Percentiles rank a stretch among this genome's conserved stretches.
Conservation (phyloP, 2,888 invertebrate genomes). For the Bruchidius siliquastri region DNA sequence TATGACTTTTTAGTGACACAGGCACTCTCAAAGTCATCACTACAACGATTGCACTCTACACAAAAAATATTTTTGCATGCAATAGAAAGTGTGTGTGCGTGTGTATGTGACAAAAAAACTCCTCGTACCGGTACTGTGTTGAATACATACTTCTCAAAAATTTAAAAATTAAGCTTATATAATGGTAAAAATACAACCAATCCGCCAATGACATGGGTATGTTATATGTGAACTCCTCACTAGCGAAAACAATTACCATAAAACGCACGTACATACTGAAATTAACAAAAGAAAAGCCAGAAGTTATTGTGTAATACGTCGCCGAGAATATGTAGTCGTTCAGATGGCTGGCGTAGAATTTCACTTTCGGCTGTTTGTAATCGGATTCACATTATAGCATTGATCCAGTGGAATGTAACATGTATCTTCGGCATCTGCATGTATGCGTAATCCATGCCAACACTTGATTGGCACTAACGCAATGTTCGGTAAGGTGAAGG, state of each 20-base stretch:
- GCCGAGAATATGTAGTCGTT: not conserved
- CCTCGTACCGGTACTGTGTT: too few relatives aligned
- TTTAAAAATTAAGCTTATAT: not conserved
- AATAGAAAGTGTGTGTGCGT: too few relatives aligned
- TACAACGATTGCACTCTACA: too few relatives aligned
- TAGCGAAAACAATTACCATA: not conserved
- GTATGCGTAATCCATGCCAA: not conserved
- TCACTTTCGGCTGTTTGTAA: not conserved
- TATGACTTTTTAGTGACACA: too few relatives aligned
- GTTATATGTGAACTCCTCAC: not conserved
- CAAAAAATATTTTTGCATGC: too few relatives aligned
- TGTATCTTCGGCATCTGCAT: not conserved
- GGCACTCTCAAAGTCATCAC: too few relatives aligned
- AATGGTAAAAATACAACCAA: not conserved
- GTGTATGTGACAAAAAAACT: too few relatives aligned
- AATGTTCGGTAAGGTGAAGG: not conserved
- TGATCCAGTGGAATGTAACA: not conserved
- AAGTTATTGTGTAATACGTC: not conserved
- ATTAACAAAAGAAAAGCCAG: not conserved
- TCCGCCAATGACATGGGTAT: not conserved
- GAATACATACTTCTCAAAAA: too few relatives aligned
- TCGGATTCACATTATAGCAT: not conserved
- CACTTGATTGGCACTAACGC: not conserved
- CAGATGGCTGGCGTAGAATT: not conserved
- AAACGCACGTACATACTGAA: not conserved